phyloP scores from a whole-genome alignment of 2,888 invertebrate species.

The Andrena dorsata region DNA sequence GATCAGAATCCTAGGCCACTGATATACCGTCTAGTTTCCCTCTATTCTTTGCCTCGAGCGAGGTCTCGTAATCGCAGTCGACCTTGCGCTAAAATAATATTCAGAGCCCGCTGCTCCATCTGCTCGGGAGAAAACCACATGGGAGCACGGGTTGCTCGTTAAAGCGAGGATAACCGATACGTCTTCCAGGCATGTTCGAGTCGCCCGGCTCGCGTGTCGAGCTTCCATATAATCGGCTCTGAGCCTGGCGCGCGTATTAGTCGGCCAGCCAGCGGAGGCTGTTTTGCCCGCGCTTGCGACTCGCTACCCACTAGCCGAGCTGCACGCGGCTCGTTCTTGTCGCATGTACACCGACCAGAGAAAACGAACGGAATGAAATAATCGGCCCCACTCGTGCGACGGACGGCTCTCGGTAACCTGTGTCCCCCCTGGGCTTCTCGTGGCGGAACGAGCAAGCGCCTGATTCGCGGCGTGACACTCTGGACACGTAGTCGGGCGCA shows the following conservation, averaged over 20 bases:
- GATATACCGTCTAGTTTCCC: neutral
- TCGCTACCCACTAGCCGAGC: slow-evolving; percentile 1
- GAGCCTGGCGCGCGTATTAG: slow-evolving; percentile 11
- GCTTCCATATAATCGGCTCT: slow-evolving; percentile 8
- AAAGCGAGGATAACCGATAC: slow-evolving; percentile 25
- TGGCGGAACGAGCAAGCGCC: slow-evolving; percentile 7
- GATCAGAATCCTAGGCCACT: too few relatives aligned
- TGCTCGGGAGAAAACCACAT: slow-evolving; percentile 15
- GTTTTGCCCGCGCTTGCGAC: neutral
- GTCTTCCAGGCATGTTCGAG: slow-evolving; percentile 22
- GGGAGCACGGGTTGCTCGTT: slow-evolving; percentile 33
- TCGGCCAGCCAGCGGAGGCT: neutral
- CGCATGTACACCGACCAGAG: slow-evolving; percentile 25
- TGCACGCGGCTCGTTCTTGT: slow-evolving; percentile 25
- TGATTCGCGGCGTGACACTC: neutral
- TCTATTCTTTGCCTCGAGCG: neutral
- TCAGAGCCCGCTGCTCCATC: slow-evolving; percentile 1
- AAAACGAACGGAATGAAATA: neutral
- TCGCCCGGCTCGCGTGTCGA: slow-evolving; percentile 34
- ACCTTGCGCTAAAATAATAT: slow-evolving; percentile 15
- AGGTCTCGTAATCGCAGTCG: neutral
- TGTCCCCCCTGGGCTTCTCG: slow-evolving; percentile 31
- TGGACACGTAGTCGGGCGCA: slow-evolving; percentile 38
- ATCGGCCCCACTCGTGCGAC: neutral
- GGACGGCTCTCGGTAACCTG: neutral